Evolutionary conservation across 2,797 vertebrate genomes (phyloP), one percentile per base, ranked within the genome.

Genomic region (Lagodon rhomboides): DNA sequence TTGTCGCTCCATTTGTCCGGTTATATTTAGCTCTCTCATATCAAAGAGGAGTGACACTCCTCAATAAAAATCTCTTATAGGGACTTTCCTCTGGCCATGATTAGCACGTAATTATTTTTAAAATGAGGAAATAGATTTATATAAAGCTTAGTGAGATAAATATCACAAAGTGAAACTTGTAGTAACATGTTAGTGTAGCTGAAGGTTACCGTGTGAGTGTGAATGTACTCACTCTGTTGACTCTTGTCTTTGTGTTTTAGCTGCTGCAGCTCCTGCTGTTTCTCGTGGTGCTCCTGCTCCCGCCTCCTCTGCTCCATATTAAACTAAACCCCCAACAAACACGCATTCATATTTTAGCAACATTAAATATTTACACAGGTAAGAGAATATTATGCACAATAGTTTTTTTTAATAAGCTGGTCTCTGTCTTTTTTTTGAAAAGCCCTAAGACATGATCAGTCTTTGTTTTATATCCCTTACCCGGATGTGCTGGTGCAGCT

Each of bases 181-280:
- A 67, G 46, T 23, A 56, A 78, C 65, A 23, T 54, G 76, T 68
- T 23, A 47, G 34, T 51, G 67, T 53, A 43, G 53, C 20, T 61
- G 15, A 34, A 34, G 43, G 41, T 70, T 3, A 22, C 49, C 55
- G 4, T 61, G 38, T 50, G 25, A 22, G 41, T 49, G 68, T 51
- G 51, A 3, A 13, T 27, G 25, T 8, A 86, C 95, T 95, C 79
- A 96, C 95, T 96, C 79, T 95, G 95, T 77, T 96, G 94, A 87
- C 95, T 95, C 90, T 95, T 95, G 90, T 95, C 95, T 89, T 96
- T 96, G 93, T 96, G 91, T 68, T 94, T 93, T 22, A 96, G 92
- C 87, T 95, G 94, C 81, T 96, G 95, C 75, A 96, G 59, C 88
- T 95, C 94, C 73, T 96, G 95, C 49, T 95, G 95, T 71, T 95